Evolutionary conservation across 2,888 invertebrate species (phyloP), one percentile per base, ranked within the genome.

Genomic region (Gastrophysa polygoni): DNA sequence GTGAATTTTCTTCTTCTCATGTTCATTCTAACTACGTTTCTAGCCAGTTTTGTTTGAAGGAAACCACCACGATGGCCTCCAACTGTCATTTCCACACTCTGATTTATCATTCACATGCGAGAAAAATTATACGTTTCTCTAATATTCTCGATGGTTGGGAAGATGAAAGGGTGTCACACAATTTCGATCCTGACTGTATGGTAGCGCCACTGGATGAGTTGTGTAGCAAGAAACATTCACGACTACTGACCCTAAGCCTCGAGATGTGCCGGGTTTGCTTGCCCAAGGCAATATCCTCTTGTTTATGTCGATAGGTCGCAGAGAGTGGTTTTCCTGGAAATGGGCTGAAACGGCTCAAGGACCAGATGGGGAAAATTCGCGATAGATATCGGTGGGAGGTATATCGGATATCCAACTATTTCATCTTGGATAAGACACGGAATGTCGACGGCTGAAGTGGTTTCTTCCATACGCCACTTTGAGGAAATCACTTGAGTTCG

Each of bases 221-320:
- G 4, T 14, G 11, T 14, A 38, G 14, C 51, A 18, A 21, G 52
- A 54, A 54, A 54, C 44, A 44, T 17, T 44, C 44, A 55, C 54
- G 44, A 55, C 28, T 28, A 55, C 43, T 44, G 54, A 55, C 29
- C 38, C n/a, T 14, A 38, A 38, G 14, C 38, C 38, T 2, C 2
- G 6, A 38, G 38, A 38, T 38, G 38, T 38, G 14, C 38, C 38
- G 38, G 14, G 38, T 8, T 32, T 2, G 29, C 29, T 32, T 32
- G 60, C 55, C 59, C 48, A 21, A 46, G 29, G 59, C 52, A 32
- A 59, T 59, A 52, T 51, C 54, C 51, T 51, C 51, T n/a, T 54
- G 51, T 59, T 59, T 59, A 59, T 59, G 51, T 59, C 57, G 49
- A 49, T 48, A 29, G 57, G 17, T 57, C 49, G 29, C 28, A 28